Conservation (phyloP, 2,888 invertebrate species). For the Drosophila flavopinicola region DNA sequence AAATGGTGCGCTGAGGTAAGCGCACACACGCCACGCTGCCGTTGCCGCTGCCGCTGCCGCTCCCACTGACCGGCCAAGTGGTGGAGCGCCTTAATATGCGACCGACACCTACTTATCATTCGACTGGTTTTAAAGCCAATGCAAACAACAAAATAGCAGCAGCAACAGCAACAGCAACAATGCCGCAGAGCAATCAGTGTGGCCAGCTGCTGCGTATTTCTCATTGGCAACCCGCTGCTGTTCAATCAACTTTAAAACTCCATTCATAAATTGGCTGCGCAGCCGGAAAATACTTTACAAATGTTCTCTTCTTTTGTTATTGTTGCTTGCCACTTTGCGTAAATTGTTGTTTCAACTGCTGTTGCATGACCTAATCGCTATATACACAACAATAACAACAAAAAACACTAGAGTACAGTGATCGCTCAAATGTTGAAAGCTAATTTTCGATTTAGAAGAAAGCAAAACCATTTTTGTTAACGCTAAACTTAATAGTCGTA, state of each 20-base stretch:
- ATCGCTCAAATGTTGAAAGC: background rate
- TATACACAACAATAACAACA: no score
- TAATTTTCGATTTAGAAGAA: no score
- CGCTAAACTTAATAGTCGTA: no score
- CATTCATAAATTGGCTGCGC: constrained; percentile 64
- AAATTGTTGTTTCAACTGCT: constrained; percentile 42
- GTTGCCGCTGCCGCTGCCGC: constrained; percentile 21
- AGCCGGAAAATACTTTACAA: constrained; percentile 59
- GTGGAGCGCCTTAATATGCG: constrained; percentile 66
- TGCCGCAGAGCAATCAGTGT: constrained; percentile 25
- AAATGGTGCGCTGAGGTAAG: constrained; percentile 79
- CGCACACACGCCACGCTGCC: constrained; percentile 52
- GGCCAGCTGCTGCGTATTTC: constrained; percentile 24
- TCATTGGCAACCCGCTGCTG: constrained; percentile 30
- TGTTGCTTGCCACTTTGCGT: constrained; percentile 20
- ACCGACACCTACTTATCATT: constrained; percentile 78
- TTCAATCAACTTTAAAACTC: constrained; percentile 59
- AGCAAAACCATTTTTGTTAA: no score
- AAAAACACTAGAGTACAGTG: constrained; percentile 12
- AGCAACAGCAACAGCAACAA: constrained; percentile 13
- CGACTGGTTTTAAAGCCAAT: constrained; percentile 72
- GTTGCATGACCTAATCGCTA: constrained; percentile 77
- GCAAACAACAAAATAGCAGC: constrained; percentile 55
- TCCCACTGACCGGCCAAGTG: constrained; percentile 49
- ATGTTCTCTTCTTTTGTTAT: constrained; percentile 27